Evolutionary conservation across 2,888 invertebrate genomes (phyloP).

Genomic region (Dyspetes luteomarginatus): DNA sequence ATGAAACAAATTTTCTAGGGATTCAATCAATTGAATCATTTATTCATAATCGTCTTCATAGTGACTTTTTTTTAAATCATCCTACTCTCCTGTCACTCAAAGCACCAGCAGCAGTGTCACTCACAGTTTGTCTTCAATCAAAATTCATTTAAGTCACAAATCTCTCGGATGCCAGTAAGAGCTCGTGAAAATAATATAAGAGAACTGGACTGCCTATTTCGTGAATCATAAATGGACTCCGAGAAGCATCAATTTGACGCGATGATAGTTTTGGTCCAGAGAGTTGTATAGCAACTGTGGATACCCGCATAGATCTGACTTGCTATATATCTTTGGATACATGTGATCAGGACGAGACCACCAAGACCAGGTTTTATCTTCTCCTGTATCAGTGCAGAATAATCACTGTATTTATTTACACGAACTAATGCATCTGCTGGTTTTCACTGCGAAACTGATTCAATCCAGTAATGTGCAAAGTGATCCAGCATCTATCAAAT

Average conservation of each 20-base stretch:
- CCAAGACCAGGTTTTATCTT: conserved; percentile 44
- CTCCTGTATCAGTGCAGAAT: background rate
- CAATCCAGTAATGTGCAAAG: conserved; percentile 28
- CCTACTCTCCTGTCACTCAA: conserved; percentile 26
- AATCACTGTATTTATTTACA: background rate
- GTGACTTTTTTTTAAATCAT: background rate
- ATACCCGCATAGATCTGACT: conserved; percentile 56
- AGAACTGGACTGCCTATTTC: background rate
- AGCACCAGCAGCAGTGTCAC: conserved; percentile 17
- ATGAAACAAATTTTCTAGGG: too few species aligned
- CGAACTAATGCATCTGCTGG: background rate
- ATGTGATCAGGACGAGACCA: conserved; percentile 34
- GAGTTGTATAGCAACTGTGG: background rate
- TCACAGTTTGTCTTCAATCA: conserved; percentile 17
- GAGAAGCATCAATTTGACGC: background rate
- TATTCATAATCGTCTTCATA: background rate
- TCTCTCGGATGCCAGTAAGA: background rate
- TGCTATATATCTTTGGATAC: too few species aligned
- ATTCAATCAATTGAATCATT: background rate
- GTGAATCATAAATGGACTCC: background rate
- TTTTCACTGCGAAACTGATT: background rate
- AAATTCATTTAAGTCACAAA: conserved; percentile 16
- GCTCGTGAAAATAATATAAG: background rate
- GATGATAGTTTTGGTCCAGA: background rate
- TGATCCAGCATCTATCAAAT: conserved; percentile 25